phyloP scores from a whole-genome alignment of 2,113 vertebrate species.

The Pardalotus punctatus region DNA sequence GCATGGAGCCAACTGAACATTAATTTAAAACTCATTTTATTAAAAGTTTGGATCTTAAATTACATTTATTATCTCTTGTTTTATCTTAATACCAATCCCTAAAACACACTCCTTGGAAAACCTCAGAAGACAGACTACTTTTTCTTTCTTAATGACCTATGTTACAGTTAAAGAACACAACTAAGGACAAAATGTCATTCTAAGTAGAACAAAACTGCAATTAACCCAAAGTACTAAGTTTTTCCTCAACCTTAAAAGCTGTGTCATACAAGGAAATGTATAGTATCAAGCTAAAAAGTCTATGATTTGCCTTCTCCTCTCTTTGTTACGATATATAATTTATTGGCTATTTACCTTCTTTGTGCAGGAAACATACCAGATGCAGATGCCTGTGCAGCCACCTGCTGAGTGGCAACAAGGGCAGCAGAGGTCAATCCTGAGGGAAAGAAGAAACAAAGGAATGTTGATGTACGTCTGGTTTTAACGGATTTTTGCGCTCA shows the following conservation, averaged over 20 bases:
- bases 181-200: not conserved
- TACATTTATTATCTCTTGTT: not conserved
- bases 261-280: not conserved
- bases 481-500: slow-evolving; percentile 7
- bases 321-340: not conserved
- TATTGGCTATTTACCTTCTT: slow-evolving; percentile 78
- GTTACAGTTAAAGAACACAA: not conserved
- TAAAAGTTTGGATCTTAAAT: not conserved
- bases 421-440: slow-evolving; percentile 91
- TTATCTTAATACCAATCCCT: not conserved
- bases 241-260: not conserved
- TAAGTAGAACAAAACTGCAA: not conserved
- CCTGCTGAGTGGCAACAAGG: slow-evolving; percentile 91
- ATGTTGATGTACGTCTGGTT: slow-evolving; percentile 14
- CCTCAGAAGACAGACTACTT: not conserved
- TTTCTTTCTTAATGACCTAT: not conserved
- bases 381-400: slow-evolving; percentile 88
- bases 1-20: not conserved
- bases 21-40: not conserved
- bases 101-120: not conserved
- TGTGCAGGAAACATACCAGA: slow-evolving; percentile 88
- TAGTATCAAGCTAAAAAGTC: not conserved
- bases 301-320: not conserved
- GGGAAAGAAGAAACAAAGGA: slow-evolving; percentile 47
- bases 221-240: not conserved